Base-by-base conservation (phyloP, 2,888 invertebrate genomes). In the Drosophila barbarae region DNA sequence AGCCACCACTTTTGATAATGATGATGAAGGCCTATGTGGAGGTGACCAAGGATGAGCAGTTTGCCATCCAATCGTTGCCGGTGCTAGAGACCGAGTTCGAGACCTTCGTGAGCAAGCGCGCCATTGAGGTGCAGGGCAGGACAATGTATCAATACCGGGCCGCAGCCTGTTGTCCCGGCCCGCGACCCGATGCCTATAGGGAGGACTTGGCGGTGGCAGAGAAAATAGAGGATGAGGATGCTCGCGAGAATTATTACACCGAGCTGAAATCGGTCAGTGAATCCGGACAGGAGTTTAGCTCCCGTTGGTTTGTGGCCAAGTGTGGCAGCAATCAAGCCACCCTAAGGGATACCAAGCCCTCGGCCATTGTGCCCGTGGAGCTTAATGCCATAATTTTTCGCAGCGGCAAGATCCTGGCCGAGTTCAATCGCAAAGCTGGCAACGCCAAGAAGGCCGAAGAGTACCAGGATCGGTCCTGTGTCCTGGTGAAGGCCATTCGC, bases 211-310 rank as follows among this genome's bases (percentile, higher is more conserved):
- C 92, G 72, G 91, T 90, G 54, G 92, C 92, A 1, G 86, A 76
- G 86, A 88, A 49, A 69, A 92, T 93, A 57, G 88, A 90, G 34
- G 90, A 91, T 0, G 80, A 88, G 0, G 90, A 90, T 4, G 91
- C 92, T 58, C 93, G 92, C 69, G 92, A 93, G 71, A 91, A 91
- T 23, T 90, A 94, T 72, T 97, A 95, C 87, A 93, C 95, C 0
- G 94, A 98, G 85, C 82, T 98, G 30, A 96, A 96, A 84, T 94
- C 97, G 0, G 97, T 95, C 0, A 97, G 97, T 0, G 98, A 98
- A 88, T 96, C 96, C 0, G 98, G 98, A 1, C 97, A 97, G 97
- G 97, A 98, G 86, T 98, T 97, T 89, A 96, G 96, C 0, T 94
- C 94, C 2, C 91, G 98, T 46, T 98, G 98, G 98, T 95, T 95